Percentiles rank a stretch among this genome's conserved stretches.
These are phyloP conservation scores for Pristionchus japonicus DNA, from an alignment of 2,888 invertebrate genomes.

Conservation along the genomic window DNA sequence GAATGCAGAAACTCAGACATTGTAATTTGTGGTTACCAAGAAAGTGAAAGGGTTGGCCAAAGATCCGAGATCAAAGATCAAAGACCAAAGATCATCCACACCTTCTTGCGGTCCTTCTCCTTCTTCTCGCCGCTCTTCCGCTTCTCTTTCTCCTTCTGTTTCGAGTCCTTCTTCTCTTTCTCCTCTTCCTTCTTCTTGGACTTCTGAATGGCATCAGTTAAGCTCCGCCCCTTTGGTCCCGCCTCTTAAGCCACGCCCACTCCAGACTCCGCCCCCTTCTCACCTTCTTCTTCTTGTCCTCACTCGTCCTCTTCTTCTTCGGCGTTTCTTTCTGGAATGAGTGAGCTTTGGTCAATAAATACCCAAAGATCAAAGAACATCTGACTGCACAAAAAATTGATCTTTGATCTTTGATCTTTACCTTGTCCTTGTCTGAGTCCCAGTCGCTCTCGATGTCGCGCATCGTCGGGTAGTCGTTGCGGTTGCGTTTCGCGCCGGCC, in stretches of 20 bases:
- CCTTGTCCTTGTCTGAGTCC: constrained; percentile 10
- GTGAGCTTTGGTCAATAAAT: too few relatives aligned
- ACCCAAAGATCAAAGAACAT: background rate
- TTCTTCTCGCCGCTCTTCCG: background rate
- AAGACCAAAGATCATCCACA: background rate
- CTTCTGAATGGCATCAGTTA: background rate
- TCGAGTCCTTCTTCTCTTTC: background rate
- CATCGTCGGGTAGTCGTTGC: constrained; percentile 24
- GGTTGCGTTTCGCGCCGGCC: background rate
- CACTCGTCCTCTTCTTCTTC: background rate
- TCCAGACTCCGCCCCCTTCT: background rate
- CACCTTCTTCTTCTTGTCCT: background rate
- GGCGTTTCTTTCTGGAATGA: background rate
- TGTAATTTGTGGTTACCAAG: too few relatives aligned
- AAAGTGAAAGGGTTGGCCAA: too few relatives aligned
- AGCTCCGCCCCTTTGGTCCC: background rate
- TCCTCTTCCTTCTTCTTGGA: background rate
- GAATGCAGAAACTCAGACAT: too few relatives aligned
- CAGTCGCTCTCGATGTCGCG: constrained; percentile 14
- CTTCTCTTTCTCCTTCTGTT: background rate
- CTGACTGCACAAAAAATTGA: background rate
- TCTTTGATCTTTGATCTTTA: background rate
- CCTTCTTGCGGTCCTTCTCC: background rate
- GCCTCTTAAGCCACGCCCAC: background rate
- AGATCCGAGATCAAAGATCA: background rate